A percentile compares a stretch with the other conserved stretches of the same genome.
phyloP scores from a whole-genome alignment of 2,888 invertebrate species.

The Metopia argyrocephala region DNA sequence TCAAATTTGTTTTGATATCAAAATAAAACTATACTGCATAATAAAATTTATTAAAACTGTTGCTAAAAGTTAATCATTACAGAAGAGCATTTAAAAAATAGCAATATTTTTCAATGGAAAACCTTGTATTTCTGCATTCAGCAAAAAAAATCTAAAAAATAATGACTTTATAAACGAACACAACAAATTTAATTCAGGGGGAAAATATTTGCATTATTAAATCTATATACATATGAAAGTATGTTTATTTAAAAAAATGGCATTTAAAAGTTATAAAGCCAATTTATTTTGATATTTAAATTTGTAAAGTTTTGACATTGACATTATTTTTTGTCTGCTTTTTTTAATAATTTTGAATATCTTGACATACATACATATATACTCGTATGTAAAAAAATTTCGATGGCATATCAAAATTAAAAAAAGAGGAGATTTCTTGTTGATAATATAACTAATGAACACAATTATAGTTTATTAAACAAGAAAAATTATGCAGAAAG shows the following conservation, averaged over 20 bases:
- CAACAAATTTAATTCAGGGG: neutral
- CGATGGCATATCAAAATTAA: slow-evolving; percentile 35
- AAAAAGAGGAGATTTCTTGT: too few relatives aligned
- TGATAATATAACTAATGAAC: too few relatives aligned
- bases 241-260: neutral
- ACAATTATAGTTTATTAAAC: too few relatives aligned
- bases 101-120: neutral
- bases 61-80: neutral
- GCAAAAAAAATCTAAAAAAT: neutral
- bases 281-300: slow-evolving; percentile 17
- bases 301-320: slow-evolving; percentile 36
- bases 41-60: too few relatives aligned
- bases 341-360: neutral
- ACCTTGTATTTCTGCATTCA: neutral
- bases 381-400: too few relatives aligned
- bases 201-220: neutral
- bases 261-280: neutral
- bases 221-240: too few relatives aligned
- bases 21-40: too few relatives aligned
- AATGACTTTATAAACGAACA: too few relatives aligned
- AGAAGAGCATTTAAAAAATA: neutral
- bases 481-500: neutral
- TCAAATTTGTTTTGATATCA: neutral
- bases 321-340: slow-evolving; percentile 16
- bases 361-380: too few relatives aligned